Percentiles rank a stretch among this genome's conserved stretches.
phyloP scores from a whole-genome alignment of 2,113 vertebrate species.

The Lycocorax pyrrhopterus region DNA sequence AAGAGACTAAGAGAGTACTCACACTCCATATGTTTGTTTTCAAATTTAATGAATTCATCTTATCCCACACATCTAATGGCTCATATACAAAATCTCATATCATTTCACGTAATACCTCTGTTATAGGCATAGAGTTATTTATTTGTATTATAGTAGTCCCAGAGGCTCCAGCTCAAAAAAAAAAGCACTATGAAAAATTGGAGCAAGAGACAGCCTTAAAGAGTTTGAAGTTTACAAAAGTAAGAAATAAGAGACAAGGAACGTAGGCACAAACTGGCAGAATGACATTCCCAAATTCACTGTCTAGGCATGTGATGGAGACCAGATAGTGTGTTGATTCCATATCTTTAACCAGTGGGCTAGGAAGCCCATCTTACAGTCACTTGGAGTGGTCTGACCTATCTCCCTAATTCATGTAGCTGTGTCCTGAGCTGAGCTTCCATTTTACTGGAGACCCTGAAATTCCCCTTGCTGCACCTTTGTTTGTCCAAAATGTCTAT shows the following conservation, averaged over 20 bases:
- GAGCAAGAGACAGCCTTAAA: background rate
- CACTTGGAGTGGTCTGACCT: too few relatives aligned
- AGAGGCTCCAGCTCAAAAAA: background rate
- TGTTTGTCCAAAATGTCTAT: background rate
- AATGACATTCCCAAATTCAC: background rate
- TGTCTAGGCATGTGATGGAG: background rate
- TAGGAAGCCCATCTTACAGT: background rate
- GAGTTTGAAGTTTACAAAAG: background rate
- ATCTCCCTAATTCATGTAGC: background rate
- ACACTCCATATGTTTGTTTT: background rate
- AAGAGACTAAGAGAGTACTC: background rate
- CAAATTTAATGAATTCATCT: constrained; percentile 40
- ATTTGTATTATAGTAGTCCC: background rate
- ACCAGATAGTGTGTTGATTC: background rate
- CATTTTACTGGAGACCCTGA: background rate
- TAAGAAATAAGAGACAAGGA: background rate
- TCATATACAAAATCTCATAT: constrained; percentile 26
- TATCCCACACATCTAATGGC: background rate
- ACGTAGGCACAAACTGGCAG: background rate
- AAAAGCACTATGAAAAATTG: background rate
- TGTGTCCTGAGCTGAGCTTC: rapidly evolving
- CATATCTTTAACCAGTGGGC: background rate
- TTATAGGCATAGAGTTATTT: constrained; percentile 17
- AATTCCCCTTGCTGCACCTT: background rate
- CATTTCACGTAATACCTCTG: background rate